Evolutionary conservation across 2,113 vertebrate genomes (phyloP).

Genomic region (Scytalopus superciliaris): DNA sequence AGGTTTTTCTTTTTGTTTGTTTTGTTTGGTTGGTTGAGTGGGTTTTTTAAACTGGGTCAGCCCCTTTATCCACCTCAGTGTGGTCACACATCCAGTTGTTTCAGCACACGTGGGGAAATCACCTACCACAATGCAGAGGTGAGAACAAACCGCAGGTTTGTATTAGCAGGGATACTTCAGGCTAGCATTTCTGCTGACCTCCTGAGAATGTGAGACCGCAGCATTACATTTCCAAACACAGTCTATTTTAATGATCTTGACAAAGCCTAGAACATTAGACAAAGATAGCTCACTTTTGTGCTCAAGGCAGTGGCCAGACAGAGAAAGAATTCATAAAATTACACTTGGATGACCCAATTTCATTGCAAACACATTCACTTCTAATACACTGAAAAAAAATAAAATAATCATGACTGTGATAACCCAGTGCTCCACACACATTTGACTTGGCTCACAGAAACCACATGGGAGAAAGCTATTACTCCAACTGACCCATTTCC

Average conservation of each 20-base stretch:
- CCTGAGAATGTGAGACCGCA: not conserved
- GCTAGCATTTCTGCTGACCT: constrained; percentile 32
- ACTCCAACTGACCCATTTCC: constrained; percentile 32
- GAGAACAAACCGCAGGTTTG: constrained; percentile 11
- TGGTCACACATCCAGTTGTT: not conserved
- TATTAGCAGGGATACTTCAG: not conserved
- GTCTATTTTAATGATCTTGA: not conserved
- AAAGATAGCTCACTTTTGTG: not conserved
- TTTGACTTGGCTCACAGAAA: constrained; percentile 15
- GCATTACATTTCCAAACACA: not conserved
- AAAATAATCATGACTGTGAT: not conserved
- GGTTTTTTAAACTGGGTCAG: not conserved
- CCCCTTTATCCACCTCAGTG: not conserved
- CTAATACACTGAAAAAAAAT: not conserved
- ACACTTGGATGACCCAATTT: not conserved
- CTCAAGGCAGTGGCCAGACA: not conserved
- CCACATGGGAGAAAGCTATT: not conserved
- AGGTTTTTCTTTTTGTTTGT: not conserved
- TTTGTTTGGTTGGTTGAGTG: not conserved
- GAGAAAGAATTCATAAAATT: not conserved
- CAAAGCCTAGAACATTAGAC: not conserved
- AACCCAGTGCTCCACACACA: not conserved
- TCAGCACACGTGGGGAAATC: not conserved
- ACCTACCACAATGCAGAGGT: not conserved
- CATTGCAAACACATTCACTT: not conserved